Evolutionary conservation across 1,140 invertebrate genomes (phyloP), one percentile per base, ranked within the genome.

Genomic region (Aphaenogaster floridana): DNA sequence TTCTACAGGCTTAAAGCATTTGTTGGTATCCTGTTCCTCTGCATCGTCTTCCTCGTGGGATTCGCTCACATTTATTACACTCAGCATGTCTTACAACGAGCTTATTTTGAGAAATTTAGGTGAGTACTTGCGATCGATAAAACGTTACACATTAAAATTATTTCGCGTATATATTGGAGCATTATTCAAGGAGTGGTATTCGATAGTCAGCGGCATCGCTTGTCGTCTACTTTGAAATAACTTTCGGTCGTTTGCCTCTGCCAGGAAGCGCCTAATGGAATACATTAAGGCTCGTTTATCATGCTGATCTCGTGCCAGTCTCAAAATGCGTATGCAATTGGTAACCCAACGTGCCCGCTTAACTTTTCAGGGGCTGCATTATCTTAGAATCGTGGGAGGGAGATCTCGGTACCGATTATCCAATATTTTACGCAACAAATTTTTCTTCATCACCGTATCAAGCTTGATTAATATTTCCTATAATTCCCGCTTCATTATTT

Each of bases 51-150:
- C 91, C 96, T 98, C 89, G 97, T 98, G 7, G 97, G 97, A 5
- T 98, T 98, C 90, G 97, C 98, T 0, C 98, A 98, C 88, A 96
- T 98, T 8, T 97, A 98, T 57, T 98, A 98, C 92, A 97, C 98
- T 74, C 97, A 98, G 92, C 97, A 98, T 92, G 97, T 98, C 1
- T 94, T 98, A 5, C 97, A 98, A 88, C 96, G 97, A 92, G 97
- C 97, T 0, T 98, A 98, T 94, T 98, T 98, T 93, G 96, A 98
- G 54, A 97, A 97, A 92, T 97, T 98, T 59, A 97, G 94, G 95
- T 95, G 79, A 91, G 57, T 48, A 48, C 6, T 15, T 13, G 8
- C 13, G 21, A 69, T 69, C 21, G 42, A 48, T 28, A 5, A 21
- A 68, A 64, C 48, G 9, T 72, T 54, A 39, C 17, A 9, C 28